phyloP scores from a whole-genome alignment of 1,140 invertebrate genomes.

The Paraescarpia echinospica region DNA sequence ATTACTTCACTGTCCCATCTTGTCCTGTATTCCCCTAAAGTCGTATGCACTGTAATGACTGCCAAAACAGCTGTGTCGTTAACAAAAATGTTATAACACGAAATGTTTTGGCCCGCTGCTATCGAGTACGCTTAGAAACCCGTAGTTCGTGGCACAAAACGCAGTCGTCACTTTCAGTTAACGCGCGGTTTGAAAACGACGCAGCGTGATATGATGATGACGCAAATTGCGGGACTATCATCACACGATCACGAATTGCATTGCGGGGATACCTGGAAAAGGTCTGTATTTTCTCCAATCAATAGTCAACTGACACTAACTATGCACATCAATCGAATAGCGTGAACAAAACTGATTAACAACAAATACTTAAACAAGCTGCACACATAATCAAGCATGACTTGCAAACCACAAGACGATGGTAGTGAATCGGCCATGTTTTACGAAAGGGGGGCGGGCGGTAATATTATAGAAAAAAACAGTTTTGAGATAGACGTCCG shows the following conservation, averaged over 20 bases:
- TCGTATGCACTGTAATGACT: no score
- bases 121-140: no score
- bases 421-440: background rate
- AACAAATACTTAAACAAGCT: background rate
- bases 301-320: background rate
- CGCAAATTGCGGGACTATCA: background rate
- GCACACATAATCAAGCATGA: background rate
- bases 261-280: background rate
- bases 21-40: no score
- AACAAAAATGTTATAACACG: no score
- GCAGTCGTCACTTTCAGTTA: background rate
- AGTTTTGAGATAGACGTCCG: no score
- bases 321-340: background rate
- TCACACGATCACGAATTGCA: background rate
- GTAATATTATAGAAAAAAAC: no score
- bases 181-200: background rate
- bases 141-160: background rate
- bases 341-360: background rate
- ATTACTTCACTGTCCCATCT: no score
- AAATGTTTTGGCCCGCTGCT: no score
- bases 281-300: background rate
- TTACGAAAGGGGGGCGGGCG: background rate
- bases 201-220: background rate
- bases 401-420: background rate
- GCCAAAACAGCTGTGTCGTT: no score